Evolutionary conservation across 2,797 vertebrate species (phyloP).

Genomic region (Aeoliscus strigatus): DNA sequence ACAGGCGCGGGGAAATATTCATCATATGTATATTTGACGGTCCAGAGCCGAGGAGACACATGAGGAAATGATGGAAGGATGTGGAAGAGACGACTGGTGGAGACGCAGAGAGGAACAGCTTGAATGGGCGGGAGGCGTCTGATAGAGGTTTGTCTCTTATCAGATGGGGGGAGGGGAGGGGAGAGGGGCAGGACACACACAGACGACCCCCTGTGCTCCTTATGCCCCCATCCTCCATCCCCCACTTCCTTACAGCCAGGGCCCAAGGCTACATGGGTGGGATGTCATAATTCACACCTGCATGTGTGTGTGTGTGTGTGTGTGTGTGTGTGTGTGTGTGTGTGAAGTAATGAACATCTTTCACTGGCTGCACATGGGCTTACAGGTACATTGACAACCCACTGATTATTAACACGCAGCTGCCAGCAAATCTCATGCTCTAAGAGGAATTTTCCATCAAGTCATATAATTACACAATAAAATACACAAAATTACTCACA

Average conservation of each 20-base stretch:
- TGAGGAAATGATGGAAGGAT: constrained; percentile 47
- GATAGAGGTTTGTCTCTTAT: constrained; percentile 57
- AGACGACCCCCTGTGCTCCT: constrained; percentile 47
- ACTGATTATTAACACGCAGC: constrained; percentile 24
- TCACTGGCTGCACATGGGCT: constrained; percentile 37
- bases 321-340: constrained; percentile 35
- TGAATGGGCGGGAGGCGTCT: constrained; percentile 39
- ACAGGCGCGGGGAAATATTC: no score
- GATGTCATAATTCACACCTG: constrained; percentile 64
- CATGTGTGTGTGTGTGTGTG: constrained; percentile 38
- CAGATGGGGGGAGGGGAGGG: constrained; percentile 60
- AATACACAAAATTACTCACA: not conserved
- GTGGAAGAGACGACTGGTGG: constrained; percentile 47
- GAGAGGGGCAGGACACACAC: constrained; percentile 54
- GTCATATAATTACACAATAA: constrained; percentile 3
- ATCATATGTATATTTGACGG: constrained; percentile 35
- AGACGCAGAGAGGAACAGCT: constrained; percentile 44
- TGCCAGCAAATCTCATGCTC: constrained; percentile 5
- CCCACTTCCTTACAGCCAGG: constrained; percentile 42
- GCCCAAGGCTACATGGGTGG: constrained; percentile 53
- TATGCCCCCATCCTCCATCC: constrained; percentile 40
- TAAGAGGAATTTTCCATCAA: not conserved
- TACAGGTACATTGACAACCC: constrained; percentile 37
- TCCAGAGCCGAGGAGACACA: constrained; percentile 22
- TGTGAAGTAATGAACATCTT: constrained; percentile 37